phyloP scores from a whole-genome alignment of 2,113 vertebrate genomes.

The Prunella himalayana region DNA sequence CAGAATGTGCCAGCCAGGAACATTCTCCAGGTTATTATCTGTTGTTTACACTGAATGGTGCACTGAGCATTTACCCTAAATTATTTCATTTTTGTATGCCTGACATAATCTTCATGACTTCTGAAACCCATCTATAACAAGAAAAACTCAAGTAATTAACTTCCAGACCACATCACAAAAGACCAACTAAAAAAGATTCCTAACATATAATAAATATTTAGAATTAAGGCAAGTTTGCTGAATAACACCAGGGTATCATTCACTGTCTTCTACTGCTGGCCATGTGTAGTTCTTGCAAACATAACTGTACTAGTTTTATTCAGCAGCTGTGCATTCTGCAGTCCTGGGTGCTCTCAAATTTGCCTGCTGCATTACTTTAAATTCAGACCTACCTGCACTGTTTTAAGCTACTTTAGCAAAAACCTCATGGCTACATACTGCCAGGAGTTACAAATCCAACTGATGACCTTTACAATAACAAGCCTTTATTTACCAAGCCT shows the following conservation, averaged over 20 bases:
- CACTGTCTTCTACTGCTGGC: slow-evolving; percentile 2
- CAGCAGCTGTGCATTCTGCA: slow-evolving; percentile 1
- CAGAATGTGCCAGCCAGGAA: background rate
- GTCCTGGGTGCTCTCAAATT: background rate
- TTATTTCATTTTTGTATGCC: background rate
- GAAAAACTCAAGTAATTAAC: background rate
- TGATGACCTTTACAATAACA: slow-evolving; percentile 27
- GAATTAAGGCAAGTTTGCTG: background rate
- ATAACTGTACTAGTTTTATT: background rate
- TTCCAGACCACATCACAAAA: background rate
- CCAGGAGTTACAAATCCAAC: background rate
- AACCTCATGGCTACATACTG: background rate
- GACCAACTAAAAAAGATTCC: background rate
- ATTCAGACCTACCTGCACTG: background rate
- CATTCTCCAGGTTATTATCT: background rate
- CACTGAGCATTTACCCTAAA: background rate
- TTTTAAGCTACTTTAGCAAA: slow-evolving; percentile 31
- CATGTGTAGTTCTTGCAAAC: background rate
- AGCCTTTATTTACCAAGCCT: slow-evolving; percentile 53
- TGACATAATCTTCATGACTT: background rate
- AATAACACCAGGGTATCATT: background rate
- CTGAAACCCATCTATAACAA: background rate
- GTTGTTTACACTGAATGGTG: background rate
- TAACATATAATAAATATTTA: background rate
- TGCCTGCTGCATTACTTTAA: background rate